phyloP scores from a whole-genome alignment of 2,888 invertebrate genomes.

The Conistra vaccinii region DNA sequence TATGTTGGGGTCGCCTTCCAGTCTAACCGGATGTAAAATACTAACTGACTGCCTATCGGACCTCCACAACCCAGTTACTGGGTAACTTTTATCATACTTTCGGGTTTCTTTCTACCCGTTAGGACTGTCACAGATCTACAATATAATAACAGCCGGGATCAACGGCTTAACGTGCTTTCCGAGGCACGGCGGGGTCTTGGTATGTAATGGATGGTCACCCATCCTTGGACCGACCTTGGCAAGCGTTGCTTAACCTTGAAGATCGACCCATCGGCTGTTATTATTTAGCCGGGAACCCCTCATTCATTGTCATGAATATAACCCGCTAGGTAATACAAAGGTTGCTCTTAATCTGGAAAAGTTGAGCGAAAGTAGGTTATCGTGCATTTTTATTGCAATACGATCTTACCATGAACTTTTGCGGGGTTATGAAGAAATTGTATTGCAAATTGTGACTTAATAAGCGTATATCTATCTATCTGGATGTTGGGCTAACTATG shows the following conservation, averaged over 20 bases:
- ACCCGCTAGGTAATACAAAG: constrained; percentile 11
- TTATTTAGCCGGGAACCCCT: background rate
- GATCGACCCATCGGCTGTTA: background rate
- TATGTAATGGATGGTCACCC: background rate
- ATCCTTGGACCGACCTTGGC: background rate
- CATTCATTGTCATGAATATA: background rate
- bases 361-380: constrained; percentile 43
- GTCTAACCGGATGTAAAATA: background rate
- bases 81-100: background rate
- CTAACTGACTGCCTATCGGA: too few relatives aligned
- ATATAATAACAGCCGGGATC: too few relatives aligned
- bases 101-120: background rate
- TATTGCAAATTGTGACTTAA: constrained; percentile 25
- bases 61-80: background rate
- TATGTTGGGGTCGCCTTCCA: background rate
- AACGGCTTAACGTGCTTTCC: background rate
- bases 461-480: background rate
- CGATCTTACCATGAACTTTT: constrained; percentile 38
- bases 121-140: background rate
- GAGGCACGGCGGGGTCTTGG: background rate
- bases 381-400: constrained; percentile 25
- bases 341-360: constrained; percentile 13
- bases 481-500: background rate
- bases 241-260: background rate
- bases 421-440: constrained; percentile 19